These are phyloP conservation scores for Aelia acuminata DNA, from an alignment of 2,888 invertebrate genomes.

Conservation along the genomic window DNA sequence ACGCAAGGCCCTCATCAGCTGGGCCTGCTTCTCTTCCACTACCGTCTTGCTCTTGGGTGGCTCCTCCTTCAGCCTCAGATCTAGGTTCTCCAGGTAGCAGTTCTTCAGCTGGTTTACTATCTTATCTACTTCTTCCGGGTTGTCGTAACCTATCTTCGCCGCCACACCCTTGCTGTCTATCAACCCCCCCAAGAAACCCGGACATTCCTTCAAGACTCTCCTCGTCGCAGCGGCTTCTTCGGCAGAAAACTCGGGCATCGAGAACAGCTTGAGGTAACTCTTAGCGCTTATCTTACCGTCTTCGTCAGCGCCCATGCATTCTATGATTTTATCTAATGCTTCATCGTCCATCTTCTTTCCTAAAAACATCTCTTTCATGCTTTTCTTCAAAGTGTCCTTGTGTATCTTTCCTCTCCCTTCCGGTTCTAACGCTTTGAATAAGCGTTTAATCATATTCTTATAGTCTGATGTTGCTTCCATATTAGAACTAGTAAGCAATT, in stretches of 20 bases:
- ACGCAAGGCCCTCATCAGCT: not conserved
- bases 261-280: not conserved
- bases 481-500: not conserved
- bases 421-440: not conserved
- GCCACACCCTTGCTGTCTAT: not conserved
- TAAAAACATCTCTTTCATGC: not conserved
- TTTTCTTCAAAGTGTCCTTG: not conserved
- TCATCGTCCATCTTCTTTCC: not conserved
- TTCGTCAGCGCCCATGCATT: not conserved
- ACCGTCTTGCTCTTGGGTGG: not conserved
- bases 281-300: not conserved
- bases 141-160: not conserved
- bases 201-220: not conserved
- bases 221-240: not conserved
- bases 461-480: not conserved
- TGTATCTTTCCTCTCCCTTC: not conserved
- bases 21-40: not conserved
- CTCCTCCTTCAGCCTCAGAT: not conserved
- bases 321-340: not conserved
- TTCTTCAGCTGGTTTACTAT: not conserved
- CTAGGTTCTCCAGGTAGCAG: not conserved
- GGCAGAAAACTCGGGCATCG: not conserved
- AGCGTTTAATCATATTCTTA: not conserved
- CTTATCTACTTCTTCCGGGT: not conserved
- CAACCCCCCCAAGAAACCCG: not conserved